phyloP scores from a whole-genome alignment of 2,113 vertebrate species.

The Tragelaphus strepsiceros region DNA sequence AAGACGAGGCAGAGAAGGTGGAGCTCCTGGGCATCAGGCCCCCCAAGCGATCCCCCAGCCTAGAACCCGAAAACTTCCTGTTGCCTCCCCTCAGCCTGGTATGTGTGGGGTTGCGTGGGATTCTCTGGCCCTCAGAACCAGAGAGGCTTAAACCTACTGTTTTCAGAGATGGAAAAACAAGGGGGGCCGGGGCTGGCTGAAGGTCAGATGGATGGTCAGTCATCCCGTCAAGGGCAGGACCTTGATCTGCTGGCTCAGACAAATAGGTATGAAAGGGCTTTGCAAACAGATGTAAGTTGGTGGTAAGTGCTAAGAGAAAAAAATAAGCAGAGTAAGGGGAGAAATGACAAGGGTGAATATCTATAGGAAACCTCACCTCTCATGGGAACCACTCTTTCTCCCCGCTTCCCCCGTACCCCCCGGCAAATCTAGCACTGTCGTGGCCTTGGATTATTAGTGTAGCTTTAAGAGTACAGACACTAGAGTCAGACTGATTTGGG shows the following conservation, averaged over 20 bases:
- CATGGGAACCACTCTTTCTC: not conserved
- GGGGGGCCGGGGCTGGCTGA: not conserved
- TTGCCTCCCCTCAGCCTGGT: slow-evolving; percentile 74
- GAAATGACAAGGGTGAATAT: not conserved
- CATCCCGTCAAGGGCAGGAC: not conserved
- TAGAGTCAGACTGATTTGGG: not conserved
- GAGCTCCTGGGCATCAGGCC: slow-evolving; percentile 63
- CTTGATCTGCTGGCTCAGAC: not conserved
- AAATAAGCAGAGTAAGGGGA: not conserved
- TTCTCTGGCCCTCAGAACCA: not conserved
- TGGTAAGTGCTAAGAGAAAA: not conserved
- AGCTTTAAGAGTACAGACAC: not conserved
- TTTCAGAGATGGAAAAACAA: not conserved
- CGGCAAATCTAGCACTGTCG: not conserved
- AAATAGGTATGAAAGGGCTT: not conserved
- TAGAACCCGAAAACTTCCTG: slow-evolving; percentile 45
- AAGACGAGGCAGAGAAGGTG: slow-evolving; percentile 37
- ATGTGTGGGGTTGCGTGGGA: not conserved
- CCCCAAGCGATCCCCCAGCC: slow-evolving; percentile 57
- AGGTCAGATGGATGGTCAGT: not conserved
- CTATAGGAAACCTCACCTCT: not conserved
- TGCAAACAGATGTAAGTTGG: not conserved
- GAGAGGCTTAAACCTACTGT: not conserved
- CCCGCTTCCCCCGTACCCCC: not conserved
- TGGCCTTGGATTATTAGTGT: not conserved